Evolutionary conservation across 2,113 vertebrate species (phyloP), one percentile per base, ranked within the genome.

Genomic region (Lontra canadensis): DNA sequence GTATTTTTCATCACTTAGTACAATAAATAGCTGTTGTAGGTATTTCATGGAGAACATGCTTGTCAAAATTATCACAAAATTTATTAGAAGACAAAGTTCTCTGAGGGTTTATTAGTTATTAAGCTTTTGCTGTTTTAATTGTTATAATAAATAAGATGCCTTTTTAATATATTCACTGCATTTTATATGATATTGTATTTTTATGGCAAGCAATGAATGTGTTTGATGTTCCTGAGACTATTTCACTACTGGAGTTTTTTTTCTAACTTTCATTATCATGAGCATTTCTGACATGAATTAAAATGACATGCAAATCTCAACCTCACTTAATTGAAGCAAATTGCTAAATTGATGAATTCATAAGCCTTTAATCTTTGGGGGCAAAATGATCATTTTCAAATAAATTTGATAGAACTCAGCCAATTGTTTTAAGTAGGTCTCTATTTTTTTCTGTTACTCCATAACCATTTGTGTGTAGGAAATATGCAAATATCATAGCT

Each of bases 71-170:
- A 98, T 98, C 98, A 83, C 29, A 78, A 96, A 98, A 98, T 98
- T 97, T 98, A 98, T 98, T 97, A 93, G 96, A 97, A 98, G 98
- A 96, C 86, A 95, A 98, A 98, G 92, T 98, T 98, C 91, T 98
- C 95, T 85, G 59, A 88, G 39, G 79, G 95, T 98, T 98, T 97
- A 98, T 98, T 98, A 98, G 90, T 98, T 98, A 98, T 96, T 97
- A 98, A 98, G 97, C 95, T 98, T 98, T 98, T 98, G 97, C 97
- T 98, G 2, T 97, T 98, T 98, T 98, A 98, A 99, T 98, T 98
- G 98, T 98, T 98, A 96, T 85, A 96, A 98, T 98, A 99, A 99
- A 99, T 98, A 97, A 87, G 94, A 97, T 95, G 97, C 49, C 98
- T 98, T 97, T 98, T 97, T 97, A 98, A 98, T 99, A 96, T 61